These are phyloP conservation scores for Fratercula arctica DNA, from an alignment of 2,797 vertebrate genomes.

Conservation along the genomic window DNA sequence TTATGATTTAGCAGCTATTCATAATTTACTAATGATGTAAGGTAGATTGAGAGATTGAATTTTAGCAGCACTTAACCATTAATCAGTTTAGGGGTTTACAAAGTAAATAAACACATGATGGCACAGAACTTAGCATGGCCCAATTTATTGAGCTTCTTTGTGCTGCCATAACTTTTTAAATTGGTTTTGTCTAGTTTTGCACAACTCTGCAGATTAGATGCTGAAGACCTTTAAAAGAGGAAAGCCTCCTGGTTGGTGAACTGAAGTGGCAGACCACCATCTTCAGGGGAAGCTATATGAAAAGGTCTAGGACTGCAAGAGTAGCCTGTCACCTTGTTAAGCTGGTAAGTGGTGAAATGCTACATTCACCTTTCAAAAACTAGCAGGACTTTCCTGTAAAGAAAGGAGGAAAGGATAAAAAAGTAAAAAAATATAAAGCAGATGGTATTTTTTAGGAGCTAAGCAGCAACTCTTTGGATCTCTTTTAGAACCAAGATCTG, in stretches of 20 bases:
- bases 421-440: too few species aligned
- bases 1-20: too few species aligned
- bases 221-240: neutral
- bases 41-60: too few species aligned
- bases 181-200: neutral
- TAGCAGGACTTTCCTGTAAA: neutral
- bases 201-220: neutral
- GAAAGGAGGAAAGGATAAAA: neutral
- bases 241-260: accelerated
- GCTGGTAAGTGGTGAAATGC: neutral
- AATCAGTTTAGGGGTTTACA: too few species aligned
- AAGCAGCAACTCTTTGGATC: neutral
- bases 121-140: too few species aligned
- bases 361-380: neutral
- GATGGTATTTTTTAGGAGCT: neutral
- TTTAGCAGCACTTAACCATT: too few species aligned
- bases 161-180: neutral
- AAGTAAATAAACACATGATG: too few species aligned
- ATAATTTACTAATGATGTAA: too few species aligned
- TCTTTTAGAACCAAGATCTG: neutral
- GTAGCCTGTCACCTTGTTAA: neutral
- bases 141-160: neutral
- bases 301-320: too few species aligned
- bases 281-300: neutral
- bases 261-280: neutral